These are phyloP conservation scores for Erannis defoliaria DNA, from an alignment of 2,888 invertebrate genomes.

Conservation along the genomic window DNA sequence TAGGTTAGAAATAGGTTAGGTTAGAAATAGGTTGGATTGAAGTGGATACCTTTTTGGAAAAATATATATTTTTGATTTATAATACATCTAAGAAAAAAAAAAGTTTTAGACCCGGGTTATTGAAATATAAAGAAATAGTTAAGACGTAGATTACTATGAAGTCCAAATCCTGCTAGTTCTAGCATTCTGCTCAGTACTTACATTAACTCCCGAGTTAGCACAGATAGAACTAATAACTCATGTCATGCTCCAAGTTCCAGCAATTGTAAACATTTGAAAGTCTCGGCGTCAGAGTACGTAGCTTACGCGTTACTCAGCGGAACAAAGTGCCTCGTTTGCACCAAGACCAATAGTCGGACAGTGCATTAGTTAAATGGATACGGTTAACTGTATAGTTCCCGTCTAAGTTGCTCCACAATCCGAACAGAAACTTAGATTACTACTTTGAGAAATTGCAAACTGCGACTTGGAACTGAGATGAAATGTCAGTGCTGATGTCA, in stretches of 20 bases:
- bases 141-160: background rate
- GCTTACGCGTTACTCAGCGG: conserved; percentile 74
- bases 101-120: no score
- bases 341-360: conserved; percentile 82
- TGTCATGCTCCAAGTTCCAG: conserved; percentile 37
- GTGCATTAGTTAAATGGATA: conserved; percentile 84
- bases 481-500: conserved; percentile 66
- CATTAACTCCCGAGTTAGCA: background rate
- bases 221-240: conserved; percentile 23
- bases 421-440: conserved; percentile 78
- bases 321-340: conserved; percentile 81
- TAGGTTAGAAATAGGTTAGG: no score
- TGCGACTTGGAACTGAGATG: conserved; percentile 63
- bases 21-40: no score
- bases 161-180: background rate
- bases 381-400: conserved; percentile 72
- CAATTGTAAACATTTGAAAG: conserved; percentile 52
- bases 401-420: conserved; percentile 79
- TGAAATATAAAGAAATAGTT: background rate
- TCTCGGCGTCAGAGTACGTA: conserved; percentile 49
- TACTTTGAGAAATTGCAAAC: conserved; percentile 74
- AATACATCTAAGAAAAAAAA: no score
- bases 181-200: background rate
- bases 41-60: no score
- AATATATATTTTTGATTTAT: no score